Conservation (phyloP, 2,888 invertebrate species). For the Lathronympha strigana region DNA sequence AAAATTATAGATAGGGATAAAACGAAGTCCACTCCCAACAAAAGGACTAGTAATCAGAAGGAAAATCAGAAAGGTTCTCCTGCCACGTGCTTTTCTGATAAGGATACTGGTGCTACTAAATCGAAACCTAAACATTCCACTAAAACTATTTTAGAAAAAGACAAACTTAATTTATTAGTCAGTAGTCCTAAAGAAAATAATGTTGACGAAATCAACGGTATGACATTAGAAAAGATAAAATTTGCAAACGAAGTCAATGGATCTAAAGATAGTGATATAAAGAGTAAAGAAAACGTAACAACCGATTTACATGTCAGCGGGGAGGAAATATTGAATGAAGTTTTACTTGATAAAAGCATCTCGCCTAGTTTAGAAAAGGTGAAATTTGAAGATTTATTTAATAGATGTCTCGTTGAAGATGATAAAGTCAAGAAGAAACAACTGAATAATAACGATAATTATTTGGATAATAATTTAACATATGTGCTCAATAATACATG, state of each 20-base stretch:
- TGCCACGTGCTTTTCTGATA: conserved; percentile 60
- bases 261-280: conserved; percentile 45
- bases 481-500: conserved; percentile 64
- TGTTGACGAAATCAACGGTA: conserved; percentile 63
- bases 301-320: conserved; percentile 60
- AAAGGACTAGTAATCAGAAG: conserved; percentile 70
- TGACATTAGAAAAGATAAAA: conserved; percentile 58
- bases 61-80: conserved; percentile 68
- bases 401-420: conserved; percentile 65
- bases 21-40: conserved; percentile 54
- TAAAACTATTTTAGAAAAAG: conserved; percentile 79
- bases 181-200: conserved; percentile 71
- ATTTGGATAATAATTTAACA: conserved; percentile 45
- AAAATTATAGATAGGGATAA: conserved; percentile 78
- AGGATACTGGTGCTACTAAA: conserved; percentile 81
- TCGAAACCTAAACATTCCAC: conserved; percentile 82
- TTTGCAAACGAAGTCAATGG: conserved; percentile 59
- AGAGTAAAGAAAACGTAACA: conserved; percentile 51
- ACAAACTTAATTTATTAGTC: conserved; percentile 74
- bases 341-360: conserved; percentile 63
- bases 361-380: conserved; percentile 66
- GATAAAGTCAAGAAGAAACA: conserved; percentile 53
- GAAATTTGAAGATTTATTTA: conserved; percentile 73
- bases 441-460: conserved; percentile 57
- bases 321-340: conserved; percentile 72